Conservation (phyloP, 2,797 vertebrate species). For the Mallotus villosus region DNA sequence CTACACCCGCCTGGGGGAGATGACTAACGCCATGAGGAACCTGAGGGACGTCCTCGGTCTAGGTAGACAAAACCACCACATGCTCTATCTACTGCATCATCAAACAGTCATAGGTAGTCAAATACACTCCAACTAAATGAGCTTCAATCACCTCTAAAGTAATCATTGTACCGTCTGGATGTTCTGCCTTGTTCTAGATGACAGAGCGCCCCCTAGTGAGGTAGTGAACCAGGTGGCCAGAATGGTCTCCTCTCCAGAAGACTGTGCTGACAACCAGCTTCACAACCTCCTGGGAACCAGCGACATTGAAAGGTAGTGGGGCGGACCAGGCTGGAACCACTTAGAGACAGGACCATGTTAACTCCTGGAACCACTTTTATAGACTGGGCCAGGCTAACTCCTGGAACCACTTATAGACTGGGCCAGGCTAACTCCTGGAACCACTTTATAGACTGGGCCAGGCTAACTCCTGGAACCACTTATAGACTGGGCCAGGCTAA, state of each 20-base stretch:
- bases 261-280: conserved; percentile 61
- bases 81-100: neutral
- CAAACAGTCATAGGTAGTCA: neutral
- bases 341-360: neutral
- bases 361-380: neutral
- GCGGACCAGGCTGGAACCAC: neutral
- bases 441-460: no score
- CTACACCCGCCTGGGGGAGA: conserved; percentile 84
- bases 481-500: no score
- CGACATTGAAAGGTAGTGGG: conserved; percentile 82
- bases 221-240: conserved; percentile 81
- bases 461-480: neutral
- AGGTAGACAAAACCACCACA: conserved; percentile 59
- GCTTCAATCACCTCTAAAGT: no score
- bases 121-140: neutral
- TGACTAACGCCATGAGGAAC: conserved; percentile 83
- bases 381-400: no score
- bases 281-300: conserved; percentile 73
- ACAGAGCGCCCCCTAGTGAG: conserved; percentile 71
- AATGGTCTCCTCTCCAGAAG: conserved; percentile 66
- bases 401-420: neutral
- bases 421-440: no score
- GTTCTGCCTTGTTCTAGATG: conserved; percentile 67
- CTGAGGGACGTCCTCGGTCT: conserved; percentile 80
- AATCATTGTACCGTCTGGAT: no score